Evolutionary conservation across 2,797 vertebrate species (phyloP), one percentile per base, ranked within the genome.

Genomic region (Chaetodon trifasciatus): DNA sequence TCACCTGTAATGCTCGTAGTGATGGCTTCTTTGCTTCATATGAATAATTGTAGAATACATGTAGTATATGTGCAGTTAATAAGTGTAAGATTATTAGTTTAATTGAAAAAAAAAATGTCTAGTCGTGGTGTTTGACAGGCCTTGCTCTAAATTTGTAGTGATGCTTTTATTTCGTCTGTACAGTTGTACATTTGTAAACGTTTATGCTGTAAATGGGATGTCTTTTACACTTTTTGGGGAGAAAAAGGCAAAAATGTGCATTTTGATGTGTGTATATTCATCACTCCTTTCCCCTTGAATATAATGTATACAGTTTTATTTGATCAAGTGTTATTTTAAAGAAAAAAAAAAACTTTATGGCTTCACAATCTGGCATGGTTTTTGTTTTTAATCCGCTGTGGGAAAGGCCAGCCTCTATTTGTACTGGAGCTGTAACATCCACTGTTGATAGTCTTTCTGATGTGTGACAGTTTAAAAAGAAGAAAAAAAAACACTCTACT

Each of bases 111-210:
- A 83, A 83, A 90, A 95, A 91, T 75, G 87, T 95, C 95, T 97
- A 79, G 92, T 97, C 95, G 97, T 92, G 87, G 93, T 97, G 97
- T 97, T 93, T 97, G 96, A 97, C 95, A 96, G 96, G 96, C 97
- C 96, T 98, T 97, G 97, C 97, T 91, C 90, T 97, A 96, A 97
- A 97, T 97, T 96, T 96, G 95, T 98, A 97, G 97, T 97, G 95
- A 97, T 91, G 95, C 96, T 97, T 95, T 96, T 96, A 96, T 95
- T 95, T 97, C 95, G 96, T 97, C 96, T 99, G 98, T 99, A 99
- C 97, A 99, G 97, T 97, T 99, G 98, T 99, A 99, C 96, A 99
- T 99, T 99, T 99, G 98, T 99, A 99, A 99, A 98, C 97, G 97
- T 97, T 97, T 95, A 97, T 97, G 97, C 97, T 99, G 98, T 99